A percentile compares a stretch with the other conserved stretches of the same genome.
These are phyloP conservation scores for Grapholita molesta DNA, from an alignment of 1,140 invertebrate species.

Conservation along the genomic window DNA sequence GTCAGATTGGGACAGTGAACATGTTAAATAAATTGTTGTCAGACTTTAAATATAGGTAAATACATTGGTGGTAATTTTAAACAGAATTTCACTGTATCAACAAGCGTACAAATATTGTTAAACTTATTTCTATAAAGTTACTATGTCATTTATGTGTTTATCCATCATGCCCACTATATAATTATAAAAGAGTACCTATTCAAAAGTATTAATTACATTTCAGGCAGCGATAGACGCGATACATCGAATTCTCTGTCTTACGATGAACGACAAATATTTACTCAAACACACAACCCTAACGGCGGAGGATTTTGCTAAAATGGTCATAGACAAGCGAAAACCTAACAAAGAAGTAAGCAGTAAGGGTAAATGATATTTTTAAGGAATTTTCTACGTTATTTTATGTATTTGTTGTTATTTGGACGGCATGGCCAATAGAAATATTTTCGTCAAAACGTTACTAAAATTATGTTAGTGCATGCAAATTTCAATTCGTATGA, in stretches of 20 bases:
- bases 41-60: too few relatives aligned
- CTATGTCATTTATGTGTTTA: too few relatives aligned
- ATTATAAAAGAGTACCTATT: too few relatives aligned
- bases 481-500: neutral
- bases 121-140: too few relatives aligned
- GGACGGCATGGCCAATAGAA: neutral
- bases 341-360: slow-evolving; percentile 52
- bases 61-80: too few relatives aligned
- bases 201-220: slow-evolving; percentile 1
- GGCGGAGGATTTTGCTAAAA: slow-evolving; percentile 44
- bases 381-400: slow-evolving; percentile 24
- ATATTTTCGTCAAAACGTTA: too few relatives aligned
- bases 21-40: too few relatives aligned
- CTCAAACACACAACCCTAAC: slow-evolving; percentile 31
- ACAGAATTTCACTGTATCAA: too few relatives aligned
- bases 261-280: slow-evolving; percentile 54
- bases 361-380: slow-evolving; percentile 51
- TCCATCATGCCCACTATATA: too few relatives aligned
- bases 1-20: too few relatives aligned
- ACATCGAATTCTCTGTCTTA: slow-evolving; percentile 51
- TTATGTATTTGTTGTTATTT: neutral
- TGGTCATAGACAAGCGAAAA: slow-evolving; percentile 39
- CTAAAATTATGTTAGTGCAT: neutral
- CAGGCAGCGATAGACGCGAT: slow-evolving; percentile 53
- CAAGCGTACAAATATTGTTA: too few relatives aligned